Evolutionary conservation across 2,797 vertebrate genomes (phyloP), one percentile per base, ranked within the genome.

Genomic region (Sorex maritimensis): DNA sequence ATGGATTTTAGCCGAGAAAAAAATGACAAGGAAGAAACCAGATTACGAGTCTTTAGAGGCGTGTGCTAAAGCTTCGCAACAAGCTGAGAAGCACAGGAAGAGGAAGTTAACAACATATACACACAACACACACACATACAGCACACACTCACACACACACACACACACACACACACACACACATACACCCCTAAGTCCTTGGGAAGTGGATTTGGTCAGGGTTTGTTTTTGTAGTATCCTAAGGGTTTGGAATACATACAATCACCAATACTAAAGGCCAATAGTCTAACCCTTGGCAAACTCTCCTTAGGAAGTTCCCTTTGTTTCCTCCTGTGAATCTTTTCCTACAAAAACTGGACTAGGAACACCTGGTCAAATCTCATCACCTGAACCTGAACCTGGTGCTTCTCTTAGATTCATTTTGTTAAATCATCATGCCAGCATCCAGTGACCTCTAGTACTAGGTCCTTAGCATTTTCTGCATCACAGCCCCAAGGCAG

Each of bases 401-500:
- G 28, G n/a, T 14, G 13, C 0, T 23, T 6, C 5, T 6, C n/a
- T 49, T 79, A 3, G 0, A 8, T 55, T 61, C 26, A 2, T 12
- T 11, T 34, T 78, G 75, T 73, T 49, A 68, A 65, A 26, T 28
- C n/a, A 13, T 19, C 73, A 61, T 23, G 21, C 58, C 58, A 61
- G 58, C 58, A 14, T 7, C 30, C 12, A 1, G n/a, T 34, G 9
- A 38, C 21, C 72, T n/a, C 8, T 17, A 81, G 88, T 65, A 34
- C 13, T 65, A 41, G 52, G 13, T 19, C 24, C 52, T 72, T 3
- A 12, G 69, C 0, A 0, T 10, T 3, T 6, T 12, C 11, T 46
- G 7, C 13, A 0, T 0, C 6, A 44, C 14, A n/a, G 67, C 1
- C 8, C 10, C 41, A 61, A 26, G 1, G 28, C 3, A 28, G 5